These are phyloP conservation scores for Thamnaconus septentrionalis DNA, from an alignment of 2,113 vertebrate species.

Conservation along the genomic window DNA sequence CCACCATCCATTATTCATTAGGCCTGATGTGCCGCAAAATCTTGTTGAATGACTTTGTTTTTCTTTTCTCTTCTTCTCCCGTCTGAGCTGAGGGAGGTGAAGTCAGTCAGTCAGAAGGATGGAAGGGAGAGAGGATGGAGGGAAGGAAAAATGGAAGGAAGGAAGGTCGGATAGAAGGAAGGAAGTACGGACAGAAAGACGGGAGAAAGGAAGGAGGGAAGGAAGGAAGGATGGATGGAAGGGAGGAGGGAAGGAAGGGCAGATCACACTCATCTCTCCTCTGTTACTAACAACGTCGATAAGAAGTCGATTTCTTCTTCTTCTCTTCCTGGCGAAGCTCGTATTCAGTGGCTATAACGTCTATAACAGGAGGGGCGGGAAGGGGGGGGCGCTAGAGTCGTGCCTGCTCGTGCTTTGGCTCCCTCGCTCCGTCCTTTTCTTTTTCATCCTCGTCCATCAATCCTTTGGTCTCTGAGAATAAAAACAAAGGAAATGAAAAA, in stretches of 20 bases:
- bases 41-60: neutral
- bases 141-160: too few species aligned
- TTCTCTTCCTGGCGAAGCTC: too few species aligned
- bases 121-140: neutral
- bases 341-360: too few species aligned
- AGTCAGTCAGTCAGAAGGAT: constrained; percentile 15
- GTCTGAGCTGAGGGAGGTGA: neutral
- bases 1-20: constrained; percentile 67
- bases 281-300: too few species aligned
- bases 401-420: constrained; percentile 10
- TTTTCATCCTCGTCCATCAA: neutral
- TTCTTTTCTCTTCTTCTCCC: constrained; percentile 1
- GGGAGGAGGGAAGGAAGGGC: constrained; percentile 4
- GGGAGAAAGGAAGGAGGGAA: too few species aligned
- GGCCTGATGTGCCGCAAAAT: constrained; percentile 26
- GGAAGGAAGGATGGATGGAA: too few species aligned
- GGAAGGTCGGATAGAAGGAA: too few species aligned
- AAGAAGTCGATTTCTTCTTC: too few species aligned
- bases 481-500: constrained; percentile 45
- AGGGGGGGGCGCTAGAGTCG: neutral
- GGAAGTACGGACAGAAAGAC: too few species aligned
- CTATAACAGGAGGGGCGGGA: too few species aligned
- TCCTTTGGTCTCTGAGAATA: constrained; percentile 17
- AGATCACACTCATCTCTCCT: neutral
- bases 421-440: constrained; percentile 5